These are phyloP conservation scores for Menura novaehollandiae DNA, from an alignment of 2,113 vertebrate genomes.

Conservation along the genomic window DNA sequence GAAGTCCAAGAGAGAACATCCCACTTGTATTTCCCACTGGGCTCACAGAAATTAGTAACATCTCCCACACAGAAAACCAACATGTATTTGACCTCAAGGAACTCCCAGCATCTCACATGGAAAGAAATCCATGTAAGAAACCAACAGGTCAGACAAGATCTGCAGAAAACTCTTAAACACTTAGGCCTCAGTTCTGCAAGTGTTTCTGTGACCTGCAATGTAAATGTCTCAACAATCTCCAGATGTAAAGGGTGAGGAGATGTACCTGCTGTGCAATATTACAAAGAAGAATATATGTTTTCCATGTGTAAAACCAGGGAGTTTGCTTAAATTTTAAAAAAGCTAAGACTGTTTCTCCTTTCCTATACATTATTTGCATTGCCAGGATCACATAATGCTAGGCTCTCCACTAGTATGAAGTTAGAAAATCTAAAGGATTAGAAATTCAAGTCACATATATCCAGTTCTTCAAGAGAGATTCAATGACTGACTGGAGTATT, in stretches of 20 bases:
- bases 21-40: not conserved
- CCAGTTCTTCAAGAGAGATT: constrained; percentile 6
- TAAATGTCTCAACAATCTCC: not conserved
- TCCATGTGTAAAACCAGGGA: not conserved
- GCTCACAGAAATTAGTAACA: not conserved
- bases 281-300: not conserved
- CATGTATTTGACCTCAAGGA: not conserved
- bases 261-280: not conserved
- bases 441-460: not conserved
- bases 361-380: not conserved
- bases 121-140: not conserved
- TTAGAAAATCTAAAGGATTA: not conserved
- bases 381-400: not conserved
- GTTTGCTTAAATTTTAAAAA: not conserved
- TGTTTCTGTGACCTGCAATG: not conserved
- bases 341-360: not conserved
- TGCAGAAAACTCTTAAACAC: not conserved
- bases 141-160: not conserved
- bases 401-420: not conserved
- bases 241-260: not conserved
- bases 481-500: constrained; percentile 8
- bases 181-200: not conserved
- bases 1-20: not conserved
- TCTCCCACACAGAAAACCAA: not conserved
- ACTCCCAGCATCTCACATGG: not conserved